A percentile compares a stretch with the other conserved stretches of the same genome.
These are phyloP conservation scores for Heloderma charlesbogerti DNA, from an alignment of 2,113 vertebrate species.

Conservation along the genomic window DNA sequence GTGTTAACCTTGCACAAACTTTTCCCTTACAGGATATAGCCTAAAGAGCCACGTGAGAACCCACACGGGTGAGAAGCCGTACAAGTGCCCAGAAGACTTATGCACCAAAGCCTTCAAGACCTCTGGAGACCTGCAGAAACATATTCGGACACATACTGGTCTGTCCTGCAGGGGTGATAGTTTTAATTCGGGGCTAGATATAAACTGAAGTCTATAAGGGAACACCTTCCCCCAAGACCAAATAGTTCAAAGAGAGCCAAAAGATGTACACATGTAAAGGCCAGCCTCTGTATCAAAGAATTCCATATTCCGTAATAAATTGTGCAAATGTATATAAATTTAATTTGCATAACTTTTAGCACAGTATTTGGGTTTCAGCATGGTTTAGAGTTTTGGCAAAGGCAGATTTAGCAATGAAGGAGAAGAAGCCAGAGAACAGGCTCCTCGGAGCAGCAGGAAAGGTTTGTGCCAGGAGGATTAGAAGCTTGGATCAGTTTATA, in stretches of 20 bases:
- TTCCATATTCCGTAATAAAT: background rate
- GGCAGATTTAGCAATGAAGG: background rate
- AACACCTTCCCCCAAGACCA: background rate
- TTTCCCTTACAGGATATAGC: slow-evolving; percentile 76
- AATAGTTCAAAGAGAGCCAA: background rate
- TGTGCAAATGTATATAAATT: background rate
- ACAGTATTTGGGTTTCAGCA: background rate
- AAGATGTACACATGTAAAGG: background rate
- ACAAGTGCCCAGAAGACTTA: slow-evolving; percentile 85
- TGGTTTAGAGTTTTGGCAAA: background rate
- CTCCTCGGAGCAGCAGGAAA: background rate
- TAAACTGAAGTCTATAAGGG: background rate
- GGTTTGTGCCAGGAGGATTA: background rate
- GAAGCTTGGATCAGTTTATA: background rate
- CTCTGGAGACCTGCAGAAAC: slow-evolving; percentile 87
- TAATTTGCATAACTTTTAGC: background rate
- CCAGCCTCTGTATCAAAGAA: background rate
- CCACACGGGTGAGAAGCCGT: slow-evolving; percentile 86
- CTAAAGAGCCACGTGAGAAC: slow-evolving; percentile 85
- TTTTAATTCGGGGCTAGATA: background rate
- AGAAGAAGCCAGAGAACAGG: background rate
- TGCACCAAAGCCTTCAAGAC: slow-evolving; percentile 89
- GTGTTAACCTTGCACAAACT: background rate
- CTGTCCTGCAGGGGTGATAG: slow-evolving; percentile 26
- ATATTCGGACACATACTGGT: slow-evolving; percentile 87